Percentiles rank a stretch among this genome's conserved stretches.
Evolutionary conservation across 1,140 invertebrate species (phyloP).

Genomic region (Semibalanus balanoides): DNA sequence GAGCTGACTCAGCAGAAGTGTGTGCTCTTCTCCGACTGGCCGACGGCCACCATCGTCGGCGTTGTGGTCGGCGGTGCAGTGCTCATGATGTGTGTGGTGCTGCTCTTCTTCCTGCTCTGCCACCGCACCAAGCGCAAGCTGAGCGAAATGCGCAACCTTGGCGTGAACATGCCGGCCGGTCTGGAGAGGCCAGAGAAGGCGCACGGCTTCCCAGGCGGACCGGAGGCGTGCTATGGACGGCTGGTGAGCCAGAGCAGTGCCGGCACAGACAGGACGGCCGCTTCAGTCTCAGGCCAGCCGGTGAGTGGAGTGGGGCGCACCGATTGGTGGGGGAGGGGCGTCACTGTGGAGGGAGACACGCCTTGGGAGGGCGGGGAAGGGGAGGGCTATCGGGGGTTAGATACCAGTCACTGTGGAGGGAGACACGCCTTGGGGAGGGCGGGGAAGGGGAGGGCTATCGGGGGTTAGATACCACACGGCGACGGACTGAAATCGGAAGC

Average conservation of each 20-base stretch:
- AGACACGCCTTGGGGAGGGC: too few relatives aligned
- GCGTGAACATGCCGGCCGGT: not conserved
- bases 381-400: too few relatives aligned
- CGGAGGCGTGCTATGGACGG: not conserved
- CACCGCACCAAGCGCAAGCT: not conserved
- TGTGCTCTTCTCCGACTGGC: not conserved
- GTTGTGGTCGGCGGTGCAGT: not conserved
- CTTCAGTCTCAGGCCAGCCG: not conserved
- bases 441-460: too few relatives aligned
- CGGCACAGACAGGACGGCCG: not conserved
- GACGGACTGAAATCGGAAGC: too few relatives aligned
- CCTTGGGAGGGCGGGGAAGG: too few relatives aligned
- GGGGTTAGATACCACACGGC: too few relatives aligned
- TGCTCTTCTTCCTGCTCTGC: not conserved
- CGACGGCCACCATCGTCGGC: not conserved
- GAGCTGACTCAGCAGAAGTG: not conserved
- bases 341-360: too few relatives aligned
- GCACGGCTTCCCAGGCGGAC: not conserved
- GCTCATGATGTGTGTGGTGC: not conserved
- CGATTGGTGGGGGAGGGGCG: too few relatives aligned
- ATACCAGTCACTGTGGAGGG: too few relatives aligned
- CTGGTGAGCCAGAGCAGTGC: not conserved
- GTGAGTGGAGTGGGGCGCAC: not conserved
- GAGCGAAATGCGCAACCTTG: not conserved
- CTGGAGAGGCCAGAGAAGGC: not conserved